Evolutionary conservation across 2,113 vertebrate species (phyloP), one percentile per base, ranked within the genome.

Genomic region (Callopanchax toddi): DNA sequence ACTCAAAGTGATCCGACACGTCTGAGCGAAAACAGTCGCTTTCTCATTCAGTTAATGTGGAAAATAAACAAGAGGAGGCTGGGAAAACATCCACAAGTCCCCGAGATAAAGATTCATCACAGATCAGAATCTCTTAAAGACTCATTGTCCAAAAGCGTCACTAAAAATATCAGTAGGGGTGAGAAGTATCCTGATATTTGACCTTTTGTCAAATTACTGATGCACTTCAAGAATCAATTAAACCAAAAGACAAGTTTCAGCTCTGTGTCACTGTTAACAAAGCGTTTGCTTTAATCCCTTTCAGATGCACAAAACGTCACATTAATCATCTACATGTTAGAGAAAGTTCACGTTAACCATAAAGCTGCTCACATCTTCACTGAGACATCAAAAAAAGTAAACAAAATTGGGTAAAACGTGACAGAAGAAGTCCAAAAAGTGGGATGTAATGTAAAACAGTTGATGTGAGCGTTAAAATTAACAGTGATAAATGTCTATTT

Each of bases 221-320:
- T n/a, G 40, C 46, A 51, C 13, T 20, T 50, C 51, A 40, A 26
- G 5, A 26, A 39, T 11, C 20, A 42, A 1, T 16, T 15, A 61
- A 39, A 60, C 44, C 15, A 46, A 50, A 25, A 25, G 22, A 51
- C 18, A 39, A 23, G 58, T 2, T 61, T 61, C 9, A 34, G 18
- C 0, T 3, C n/a, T 0, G 22, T 15, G 25, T 15, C 26, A 26
- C 36, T 13, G 23, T 42, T 7, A 36, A 61, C 17, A 61, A 50
- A 50, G 39, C 6, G 18, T 8, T 20, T 12, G 3, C 11, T 12
- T 22, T 12, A 22, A 22, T 11, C 3, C 44, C n/a, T 44, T 44
- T 44, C 42, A 44, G 42, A 44, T 18, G 2, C 8, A 10, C 17
- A 44, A 37, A 37, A 32, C 10, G 29, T 32, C 29, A 32, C 29